phyloP scores from a whole-genome alignment of 1,140 invertebrate species.

The Calliphora vicina region DNA sequence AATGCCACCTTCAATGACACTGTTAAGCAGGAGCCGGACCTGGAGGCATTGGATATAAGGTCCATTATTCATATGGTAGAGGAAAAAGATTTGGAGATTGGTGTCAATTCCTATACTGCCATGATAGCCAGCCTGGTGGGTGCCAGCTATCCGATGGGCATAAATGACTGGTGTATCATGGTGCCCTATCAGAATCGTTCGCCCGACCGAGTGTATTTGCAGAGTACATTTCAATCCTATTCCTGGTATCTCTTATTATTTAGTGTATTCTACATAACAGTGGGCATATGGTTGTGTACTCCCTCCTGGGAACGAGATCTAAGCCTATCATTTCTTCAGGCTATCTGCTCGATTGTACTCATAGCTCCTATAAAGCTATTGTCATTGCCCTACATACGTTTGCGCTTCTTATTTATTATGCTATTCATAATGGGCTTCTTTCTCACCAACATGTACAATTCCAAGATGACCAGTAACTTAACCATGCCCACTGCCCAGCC shows the following conservation, averaged over 20 bases:
- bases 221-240: constrained; percentile 43
- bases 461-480: constrained; percentile 55
- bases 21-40: neutral
- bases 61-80: neutral
- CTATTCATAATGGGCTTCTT: constrained; percentile 50
- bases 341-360: constrained; percentile 48
- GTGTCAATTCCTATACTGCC: constrained; percentile 54
- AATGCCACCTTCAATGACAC: constrained; percentile 51
- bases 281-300: constrained; percentile 51
- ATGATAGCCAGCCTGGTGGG: constrained; percentile 38
- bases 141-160: constrained; percentile 55
- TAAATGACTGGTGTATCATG: constrained; percentile 59
- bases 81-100: constrained; percentile 44
- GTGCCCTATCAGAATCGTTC: constrained; percentile 52
- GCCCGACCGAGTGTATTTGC: constrained; percentile 46
- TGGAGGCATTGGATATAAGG: constrained; percentile 36
- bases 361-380: constrained; percentile 42
- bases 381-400: constrained; percentile 42
- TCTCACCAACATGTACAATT: constrained; percentile 53
- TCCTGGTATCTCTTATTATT: constrained; percentile 48
- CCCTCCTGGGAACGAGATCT: constrained; percentile 46
- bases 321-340: constrained; percentile 49
- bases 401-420: constrained; percentile 47
- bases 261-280: constrained; percentile 44
- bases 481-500: constrained; percentile 44